Base-by-base conservation (phyloP, 2,113 vertebrate genomes). In the Xenopus laevis region DNA sequence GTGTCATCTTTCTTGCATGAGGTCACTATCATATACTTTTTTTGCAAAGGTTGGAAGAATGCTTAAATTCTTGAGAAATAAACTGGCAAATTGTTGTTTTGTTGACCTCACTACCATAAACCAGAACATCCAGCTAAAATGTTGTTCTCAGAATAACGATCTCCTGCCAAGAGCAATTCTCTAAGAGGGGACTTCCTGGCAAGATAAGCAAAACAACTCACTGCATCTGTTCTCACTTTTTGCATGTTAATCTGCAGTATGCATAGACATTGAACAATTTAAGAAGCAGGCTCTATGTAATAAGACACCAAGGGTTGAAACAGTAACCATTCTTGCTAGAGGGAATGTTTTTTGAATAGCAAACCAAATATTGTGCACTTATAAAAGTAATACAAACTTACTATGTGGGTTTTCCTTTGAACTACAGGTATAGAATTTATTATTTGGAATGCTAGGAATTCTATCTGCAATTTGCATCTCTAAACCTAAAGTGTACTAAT, bases 131-230 rank as follows among this genome's bases (percentile, higher is more conserved):
- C 13, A 1, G 1, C 81, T 71, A 12, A 65, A 65, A 65, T 65
- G 33, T 46, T 10, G 40, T 44, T 65, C 63, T 65, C 63, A 65
- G 30, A 44, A 46, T 78, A 80, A 77, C 40, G 72, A 69, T 61
- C 68, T 79, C 52, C 78, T 81, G 82, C 81, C 83, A 84, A 81
- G 67, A 78, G 79, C 73, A 82, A 81, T 81, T 69, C 85, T 78
- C 79, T 80, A 79, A 73, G 75, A 77, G 83, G 82, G 79, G 20
- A 79, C 82, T 82, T 85, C 81, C 80, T 78, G 82, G 15, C 15
- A 73, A 72, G 81, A 84, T 81, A 81, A 82, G 68, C 12, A 71
- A 60, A 78, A 74, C 18, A 81, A 15, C 78, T 58, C 53, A 2
- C 68, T 63, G 74, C 17, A 7, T 0, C 0, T 1, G 15, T 11